Evolutionary conservation across 2,888 invertebrate genomes (phyloP), one percentile per base, ranked within the genome.

Genomic region (Theodoxus fluviatilis): DNA sequence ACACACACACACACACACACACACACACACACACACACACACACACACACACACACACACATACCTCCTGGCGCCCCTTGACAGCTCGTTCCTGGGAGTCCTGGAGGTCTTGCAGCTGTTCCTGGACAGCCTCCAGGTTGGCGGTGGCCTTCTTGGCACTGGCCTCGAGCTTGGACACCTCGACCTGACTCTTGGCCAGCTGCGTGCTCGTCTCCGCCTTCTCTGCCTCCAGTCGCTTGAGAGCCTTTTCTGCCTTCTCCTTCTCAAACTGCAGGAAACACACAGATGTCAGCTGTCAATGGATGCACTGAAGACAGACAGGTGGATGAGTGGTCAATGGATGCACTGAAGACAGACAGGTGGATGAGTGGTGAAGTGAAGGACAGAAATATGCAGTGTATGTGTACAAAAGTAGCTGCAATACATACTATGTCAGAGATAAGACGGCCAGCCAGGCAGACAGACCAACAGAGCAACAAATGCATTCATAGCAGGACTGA

Each of bases 251-350:
- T 6, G 77, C 72, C 70, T 82, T 82, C 65, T 82, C 81, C 67
- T 79, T 82, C 69, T 83, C 83, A 80, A 80, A 83, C 81, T 83
- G 72, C 28, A n/a, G n/a, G n/a, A n/a, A n/a, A n/a, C n/a, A n/a
- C n/a, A n/a, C n/a, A n/a, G n/a, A n/a, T n/a, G n/a, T n/a, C n/a
- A n/a, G n/a, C n/a, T n/a, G n/a, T n/a, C n/a, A n/a, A n/a, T n/a
- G n/a, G n/a, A n/a, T n/a, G n/a, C n/a, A n/a, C n/a, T n/a, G n/a
- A n/a, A n/a, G n/a, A n/a, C n/a, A n/a, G n/a, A n/a, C n/a, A n/a
- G n/a, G n/a, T n/a, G n/a, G n/a, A n/a, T n/a, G n/a, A n/a, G n/a
- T n/a, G n/a, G n/a, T n/a, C n/a, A n/a, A n/a, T n/a, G n/a, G n/a
- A n/a, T n/a, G n/a, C n/a, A n/a, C n/a, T n/a, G n/a, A n/a, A n/a